Conservation (phyloP, 2,113 vertebrate species). For the Coregonus clupeaformis region DNA sequence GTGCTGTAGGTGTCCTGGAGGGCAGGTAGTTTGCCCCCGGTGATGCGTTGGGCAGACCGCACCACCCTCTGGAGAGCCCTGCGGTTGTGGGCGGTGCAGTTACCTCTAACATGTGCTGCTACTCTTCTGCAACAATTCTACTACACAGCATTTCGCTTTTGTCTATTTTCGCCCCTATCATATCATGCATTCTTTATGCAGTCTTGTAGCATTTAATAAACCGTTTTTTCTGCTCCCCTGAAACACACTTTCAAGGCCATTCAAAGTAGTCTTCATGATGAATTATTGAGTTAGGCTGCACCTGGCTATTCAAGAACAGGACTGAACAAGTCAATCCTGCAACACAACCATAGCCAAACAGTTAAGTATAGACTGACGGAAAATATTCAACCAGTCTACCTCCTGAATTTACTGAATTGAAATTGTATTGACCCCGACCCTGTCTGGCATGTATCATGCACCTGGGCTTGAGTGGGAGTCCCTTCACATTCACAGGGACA, state of each 20-base stretch:
- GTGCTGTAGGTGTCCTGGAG: too few relatives aligned
- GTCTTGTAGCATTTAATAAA: slow-evolving; percentile 1
- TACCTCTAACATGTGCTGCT: too few relatives aligned
- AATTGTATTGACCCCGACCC: slow-evolving; percentile 9
- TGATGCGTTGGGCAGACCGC: too few relatives aligned
- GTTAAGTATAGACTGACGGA: too few relatives aligned
- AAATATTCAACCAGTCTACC: not conserved
- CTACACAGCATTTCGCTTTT: not conserved
- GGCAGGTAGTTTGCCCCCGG: too few relatives aligned
- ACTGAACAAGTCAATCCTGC: not conserved
- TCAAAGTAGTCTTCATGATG: too few relatives aligned
- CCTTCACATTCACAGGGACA: too few relatives aligned
- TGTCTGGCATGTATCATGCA: too few relatives aligned
- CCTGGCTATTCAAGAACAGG: not conserved
- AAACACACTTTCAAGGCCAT: slow-evolving; percentile 3
- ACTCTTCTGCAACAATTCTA: not conserved
- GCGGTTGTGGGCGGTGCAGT: too few relatives aligned
- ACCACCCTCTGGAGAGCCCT: too few relatives aligned
- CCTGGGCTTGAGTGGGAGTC: too few relatives aligned
- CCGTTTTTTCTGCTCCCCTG: not conserved
- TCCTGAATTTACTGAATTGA: not conserved
- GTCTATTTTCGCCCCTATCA: not conserved
- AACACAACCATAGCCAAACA: too few relatives aligned
- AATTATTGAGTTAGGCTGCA: slow-evolving; percentile 12
- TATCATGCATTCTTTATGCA: slow-evolving; percentile 27